Percentiles rank a stretch among this genome's conserved stretches.
Evolutionary conservation across 1,140 invertebrate genomes (phyloP).

Genomic region (Hestina assimilis): DNA sequence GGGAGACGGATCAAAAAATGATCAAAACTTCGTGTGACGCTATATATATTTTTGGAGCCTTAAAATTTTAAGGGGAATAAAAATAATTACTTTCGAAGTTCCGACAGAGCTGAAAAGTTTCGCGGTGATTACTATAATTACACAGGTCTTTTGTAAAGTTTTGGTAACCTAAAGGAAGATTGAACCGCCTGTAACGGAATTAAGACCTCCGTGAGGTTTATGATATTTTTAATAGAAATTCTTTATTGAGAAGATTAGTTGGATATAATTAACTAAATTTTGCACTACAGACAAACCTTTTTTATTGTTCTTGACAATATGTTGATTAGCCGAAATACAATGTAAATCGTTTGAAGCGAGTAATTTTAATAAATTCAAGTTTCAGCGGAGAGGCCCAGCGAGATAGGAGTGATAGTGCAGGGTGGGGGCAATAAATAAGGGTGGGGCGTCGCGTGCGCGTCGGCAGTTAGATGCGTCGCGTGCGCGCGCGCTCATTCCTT

Average conservation of each 20-base stretch:
- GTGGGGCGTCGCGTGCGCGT: slow-evolving; percentile 59
- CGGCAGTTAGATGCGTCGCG: slow-evolving; percentile 69
- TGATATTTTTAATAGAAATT: not conserved
- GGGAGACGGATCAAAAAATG: too few relatives aligned
- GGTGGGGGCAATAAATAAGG: slow-evolving; percentile 56
- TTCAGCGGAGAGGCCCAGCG: slow-evolving; percentile 43
- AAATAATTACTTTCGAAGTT: slow-evolving; percentile 6
- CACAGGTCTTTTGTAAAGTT: slow-evolving; percentile 4
- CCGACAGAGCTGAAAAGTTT: slow-evolving; percentile 5
- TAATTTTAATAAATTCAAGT: slow-evolving; percentile 11
- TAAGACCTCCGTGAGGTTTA: not conserved
- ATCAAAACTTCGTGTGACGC: too few relatives aligned
- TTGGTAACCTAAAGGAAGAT: slow-evolving; percentile 1
- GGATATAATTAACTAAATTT: too few relatives aligned
- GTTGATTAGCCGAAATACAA: not conserved
- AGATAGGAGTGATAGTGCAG: slow-evolving; percentile 67
- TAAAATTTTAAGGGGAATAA: slow-evolving; percentile 4
- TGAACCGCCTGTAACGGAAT: not conserved
- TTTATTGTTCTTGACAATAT: not conserved
- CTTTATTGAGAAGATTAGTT: too few relatives aligned
- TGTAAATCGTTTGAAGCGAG: slow-evolving; percentile 1
- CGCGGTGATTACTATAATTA: slow-evolving; percentile 3
- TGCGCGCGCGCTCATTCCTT: slow-evolving; percentile 75
- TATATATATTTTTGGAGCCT: not conserved
- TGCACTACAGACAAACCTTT: too few relatives aligned